These are phyloP conservation scores for Leptocoma aspasia DNA, from an alignment of 2,113 vertebrate genomes.

Conservation along the genomic window DNA sequence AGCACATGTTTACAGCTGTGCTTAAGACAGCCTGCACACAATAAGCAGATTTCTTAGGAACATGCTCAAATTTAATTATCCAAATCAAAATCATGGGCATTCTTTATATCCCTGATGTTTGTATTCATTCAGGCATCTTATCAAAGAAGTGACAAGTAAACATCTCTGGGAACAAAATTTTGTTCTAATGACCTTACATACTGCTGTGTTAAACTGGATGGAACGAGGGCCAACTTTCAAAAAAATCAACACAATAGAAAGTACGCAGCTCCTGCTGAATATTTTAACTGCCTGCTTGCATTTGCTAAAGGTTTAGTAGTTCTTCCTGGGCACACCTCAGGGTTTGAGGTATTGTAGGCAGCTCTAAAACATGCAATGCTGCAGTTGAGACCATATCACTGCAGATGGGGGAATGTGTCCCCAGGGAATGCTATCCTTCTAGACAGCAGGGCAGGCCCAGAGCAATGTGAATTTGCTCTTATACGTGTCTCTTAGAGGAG, in stretches of 20 bases:
- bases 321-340: not conserved
- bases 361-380: too few species aligned
- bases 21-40: not conserved
- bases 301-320: not conserved
- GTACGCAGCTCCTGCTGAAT: not conserved
- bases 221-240: not conserved
- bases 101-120: not conserved
- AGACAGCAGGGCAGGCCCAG: too few species aligned
- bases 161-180: not conserved
- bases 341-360: not conserved
- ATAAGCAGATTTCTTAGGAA: not conserved
- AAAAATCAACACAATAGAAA: not conserved
- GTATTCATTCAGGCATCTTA: accelerated
- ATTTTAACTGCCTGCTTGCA: not conserved
- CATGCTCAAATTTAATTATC: not conserved
- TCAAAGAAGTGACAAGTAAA: not conserved
- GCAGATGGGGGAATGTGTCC: too few species aligned
- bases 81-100: not conserved
- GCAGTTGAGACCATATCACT: too few species aligned
- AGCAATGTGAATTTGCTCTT: too few species aligned
- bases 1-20: not conserved
- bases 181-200: not conserved
- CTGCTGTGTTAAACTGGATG: not conserved
- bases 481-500: too few species aligned
- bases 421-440: too few species aligned